These are phyloP conservation scores for Apogon talboti DNA, from an alignment of 2,797 vertebrate species.

Conservation along the genomic window DNA sequence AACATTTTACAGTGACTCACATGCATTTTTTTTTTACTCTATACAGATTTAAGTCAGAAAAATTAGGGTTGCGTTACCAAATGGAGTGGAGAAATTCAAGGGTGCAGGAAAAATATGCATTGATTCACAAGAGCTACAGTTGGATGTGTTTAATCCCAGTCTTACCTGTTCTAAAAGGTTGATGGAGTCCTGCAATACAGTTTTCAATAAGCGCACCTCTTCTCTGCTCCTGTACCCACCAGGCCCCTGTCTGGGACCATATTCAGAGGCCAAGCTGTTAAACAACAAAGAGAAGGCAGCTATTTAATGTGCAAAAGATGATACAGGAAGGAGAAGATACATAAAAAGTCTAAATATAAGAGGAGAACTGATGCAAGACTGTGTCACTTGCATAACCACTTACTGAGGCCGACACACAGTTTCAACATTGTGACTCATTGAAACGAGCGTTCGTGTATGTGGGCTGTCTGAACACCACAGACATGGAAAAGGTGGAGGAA, in stretches of 20 bases:
- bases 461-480: slow-evolving; percentile 24
- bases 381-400: slow-evolving; percentile 33
- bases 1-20: too few relatives aligned
- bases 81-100: too few relatives aligned
- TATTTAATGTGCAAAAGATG: neutral
- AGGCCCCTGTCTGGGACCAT: slow-evolving; percentile 74
- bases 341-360: neutral
- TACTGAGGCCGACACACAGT: slow-evolving; percentile 18
- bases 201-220: slow-evolving; percentile 84
- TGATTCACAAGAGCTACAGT: too few relatives aligned
- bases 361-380: slow-evolving; percentile 12
- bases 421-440: slow-evolving; percentile 46
- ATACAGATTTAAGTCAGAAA: too few relatives aligned
- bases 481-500: slow-evolving; percentile 7
- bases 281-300: slow-evolving; percentile 15
- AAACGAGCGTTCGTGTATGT: slow-evolving; percentile 27
- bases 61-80: too few relatives aligned
- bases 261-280: slow-evolving; percentile 83
- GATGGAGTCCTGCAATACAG: slow-evolving; percentile 93
- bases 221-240: slow-evolving; percentile 72
- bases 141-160: neutral
- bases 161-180: slow-evolving; percentile 91
- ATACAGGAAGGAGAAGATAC: neutral
- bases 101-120: too few relatives aligned
- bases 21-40: too few relatives aligned